phyloP scores from a whole-genome alignment of 2,113 vertebrate genomes.

The Mystacornis crossleyi region DNA sequence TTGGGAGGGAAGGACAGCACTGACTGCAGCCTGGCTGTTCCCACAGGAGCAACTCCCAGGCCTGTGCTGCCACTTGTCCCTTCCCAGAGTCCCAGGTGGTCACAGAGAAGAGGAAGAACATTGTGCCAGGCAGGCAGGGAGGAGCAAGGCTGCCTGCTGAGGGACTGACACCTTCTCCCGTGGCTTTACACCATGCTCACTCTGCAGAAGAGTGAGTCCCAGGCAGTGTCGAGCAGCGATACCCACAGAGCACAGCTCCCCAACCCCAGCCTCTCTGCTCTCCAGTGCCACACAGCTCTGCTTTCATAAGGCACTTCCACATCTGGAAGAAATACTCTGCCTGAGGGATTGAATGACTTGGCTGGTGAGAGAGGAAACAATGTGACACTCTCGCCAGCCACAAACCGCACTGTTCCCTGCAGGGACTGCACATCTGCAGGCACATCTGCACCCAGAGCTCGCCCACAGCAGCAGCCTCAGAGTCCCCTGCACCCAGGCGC shows the following conservation, averaged over 20 bases:
- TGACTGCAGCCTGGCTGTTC: background rate
- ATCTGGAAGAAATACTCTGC: background rate
- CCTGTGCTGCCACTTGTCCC: background rate
- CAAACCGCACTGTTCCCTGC: accelerated
- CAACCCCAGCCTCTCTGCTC: background rate
- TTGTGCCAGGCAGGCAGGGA: background rate
- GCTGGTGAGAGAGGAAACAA: background rate
- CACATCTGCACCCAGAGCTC: background rate
- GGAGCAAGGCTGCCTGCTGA: background rate
- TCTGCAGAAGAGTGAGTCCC: background rate
- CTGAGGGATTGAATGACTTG: background rate
- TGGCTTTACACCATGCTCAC: background rate
- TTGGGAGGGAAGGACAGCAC: background rate
- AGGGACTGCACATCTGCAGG: background rate
- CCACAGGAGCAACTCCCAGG: background rate
- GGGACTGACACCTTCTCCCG: background rate
- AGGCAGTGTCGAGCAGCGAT: accelerated
- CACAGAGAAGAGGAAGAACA: background rate
- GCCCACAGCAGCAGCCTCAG: background rate
- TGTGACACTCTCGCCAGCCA: background rate
- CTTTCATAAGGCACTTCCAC: background rate
- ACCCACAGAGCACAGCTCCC: background rate
- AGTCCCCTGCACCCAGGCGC: accelerated
- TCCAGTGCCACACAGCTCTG: background rate
- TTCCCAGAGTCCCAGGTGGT: background rate